A percentile compares a stretch with the other conserved stretches of the same genome.
Conservation (phyloP, 2,888 invertebrate species). For the Tupiocoris notatus region DNA sequence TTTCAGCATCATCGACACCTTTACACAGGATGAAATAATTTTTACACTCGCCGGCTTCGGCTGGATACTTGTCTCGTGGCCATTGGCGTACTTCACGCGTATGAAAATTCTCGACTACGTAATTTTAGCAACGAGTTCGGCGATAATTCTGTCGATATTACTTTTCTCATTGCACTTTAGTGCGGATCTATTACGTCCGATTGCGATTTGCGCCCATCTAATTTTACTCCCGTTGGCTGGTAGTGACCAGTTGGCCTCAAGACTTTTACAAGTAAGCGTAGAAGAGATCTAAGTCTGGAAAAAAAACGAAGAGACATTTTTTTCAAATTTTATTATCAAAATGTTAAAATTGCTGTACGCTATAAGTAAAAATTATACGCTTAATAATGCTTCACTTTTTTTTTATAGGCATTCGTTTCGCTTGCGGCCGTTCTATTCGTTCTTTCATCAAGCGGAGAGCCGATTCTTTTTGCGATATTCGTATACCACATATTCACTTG, state of each 20-base stretch:
- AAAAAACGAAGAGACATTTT: too few relatives aligned
- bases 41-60: neutral
- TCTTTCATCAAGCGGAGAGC: neutral
- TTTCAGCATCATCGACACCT: neutral
- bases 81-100: neutral
- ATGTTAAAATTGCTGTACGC: too few relatives aligned
- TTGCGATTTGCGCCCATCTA: neutral
- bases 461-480: neutral
- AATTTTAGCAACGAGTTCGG: neutral
- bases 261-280: neutral
- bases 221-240: neutral
- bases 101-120: neutral
- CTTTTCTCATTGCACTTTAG: neutral
- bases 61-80: slow-evolving; percentile 11
- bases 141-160: neutral
- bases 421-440: neutral
- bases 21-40: neutral
- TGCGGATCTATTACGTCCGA: too few relatives aligned
- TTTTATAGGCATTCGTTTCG: slow-evolving; percentile 15
- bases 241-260: neutral
- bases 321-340: too few relatives aligned
- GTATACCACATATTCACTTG: neutral
- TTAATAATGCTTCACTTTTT: too few relatives aligned
- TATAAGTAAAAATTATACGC: too few relatives aligned
- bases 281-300: too few relatives aligned